A percentile compares a stretch with the other conserved stretches of the same genome.
phyloP scores from a whole-genome alignment of 1,140 invertebrate genomes.

The Alviniconcha marisindica region DNA sequence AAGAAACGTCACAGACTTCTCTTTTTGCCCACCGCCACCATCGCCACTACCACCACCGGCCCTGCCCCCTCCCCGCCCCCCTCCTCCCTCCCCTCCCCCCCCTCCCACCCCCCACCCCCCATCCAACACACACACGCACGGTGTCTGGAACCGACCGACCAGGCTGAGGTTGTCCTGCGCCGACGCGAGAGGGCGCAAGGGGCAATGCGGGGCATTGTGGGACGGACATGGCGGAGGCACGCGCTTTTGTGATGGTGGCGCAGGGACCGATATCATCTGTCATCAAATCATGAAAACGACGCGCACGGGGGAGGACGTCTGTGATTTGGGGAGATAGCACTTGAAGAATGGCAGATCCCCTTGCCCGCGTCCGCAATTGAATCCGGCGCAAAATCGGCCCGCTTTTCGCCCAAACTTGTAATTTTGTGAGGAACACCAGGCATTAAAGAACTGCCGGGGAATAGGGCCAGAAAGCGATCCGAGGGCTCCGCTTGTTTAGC shows the following conservation, averaged over 20 bases:
- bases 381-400: not conserved
- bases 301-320: not conserved
- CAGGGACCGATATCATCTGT: conserved; percentile 17
- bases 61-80: not conserved
- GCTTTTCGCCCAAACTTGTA: conserved; percentile 16
- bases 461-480: not conserved
- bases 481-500: not conserved
- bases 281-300: conserved; percentile 34
- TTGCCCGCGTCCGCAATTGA: not conserved
- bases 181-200: not conserved
- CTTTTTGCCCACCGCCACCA: not conserved
- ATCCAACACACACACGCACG: not conserved
- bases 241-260: not conserved
- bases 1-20: not conserved
- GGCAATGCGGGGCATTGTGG: not conserved
- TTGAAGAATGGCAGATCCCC: conserved; percentile 21
- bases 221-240: not conserved
- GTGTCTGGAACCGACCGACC: not conserved
- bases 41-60: not conserved
- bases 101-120: not conserved
- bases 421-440: conserved; percentile 23
- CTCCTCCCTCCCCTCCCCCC: not conserved
- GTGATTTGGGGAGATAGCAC: not conserved
- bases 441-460: conserved; percentile 11
- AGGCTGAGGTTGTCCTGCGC: not conserved